Evolutionary conservation across 30 jellyfish, hydroid and myxozoan genomes (phyloP), one percentile per base, ranked within the genome.

Genomic region (Turritopsis dohrnii): DNA sequence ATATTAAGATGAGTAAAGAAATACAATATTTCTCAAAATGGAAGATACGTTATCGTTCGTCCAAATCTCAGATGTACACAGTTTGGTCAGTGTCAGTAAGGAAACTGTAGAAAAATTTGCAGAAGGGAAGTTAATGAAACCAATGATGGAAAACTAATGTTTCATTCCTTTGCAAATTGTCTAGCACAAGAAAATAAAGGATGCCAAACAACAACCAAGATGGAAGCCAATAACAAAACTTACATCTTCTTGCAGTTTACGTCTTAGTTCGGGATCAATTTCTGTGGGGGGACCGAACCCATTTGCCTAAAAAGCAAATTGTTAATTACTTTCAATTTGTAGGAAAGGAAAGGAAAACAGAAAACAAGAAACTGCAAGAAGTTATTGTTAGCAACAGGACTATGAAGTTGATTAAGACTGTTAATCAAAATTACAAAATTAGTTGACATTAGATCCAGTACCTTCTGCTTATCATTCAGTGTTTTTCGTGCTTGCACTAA

Each of bases 401-500:
- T 41, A 41, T 13, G 13, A n/a, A 41, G 13, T 41, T 41, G 60
- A 41, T 41, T 13, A n/a, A n/a, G n/a, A 41, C 60, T 41, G 60
- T 41, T 41, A 41, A 41, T 41, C 5, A 13, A 41, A 41, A 41
- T 41, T 41, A 5, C 60, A 41, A 13, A 41, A 41, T 41, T 41
- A 41, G 60, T 41, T 41, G 60, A 41, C 9, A 41, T 41, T 41
- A 41, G 60, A 41, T 41, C 13, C 13, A 41, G 60, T 69, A 69
- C 77, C 77, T 69, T 69, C 77, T 23, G 77, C 17, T 69, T 69
- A n/a, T 69, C 7, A 27, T 69, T 69, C 77, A 69, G 16, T 27
- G 77, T n/a, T 27, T 69, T 69, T 23, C 77, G 77, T 69, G 77
- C 77, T 19, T 69, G 77, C 30, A 69, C 77, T 69, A 69, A 19